Evolutionary conservation across 2,113 vertebrate species (phyloP).

Genomic region (Equus przewalskii): DNA sequence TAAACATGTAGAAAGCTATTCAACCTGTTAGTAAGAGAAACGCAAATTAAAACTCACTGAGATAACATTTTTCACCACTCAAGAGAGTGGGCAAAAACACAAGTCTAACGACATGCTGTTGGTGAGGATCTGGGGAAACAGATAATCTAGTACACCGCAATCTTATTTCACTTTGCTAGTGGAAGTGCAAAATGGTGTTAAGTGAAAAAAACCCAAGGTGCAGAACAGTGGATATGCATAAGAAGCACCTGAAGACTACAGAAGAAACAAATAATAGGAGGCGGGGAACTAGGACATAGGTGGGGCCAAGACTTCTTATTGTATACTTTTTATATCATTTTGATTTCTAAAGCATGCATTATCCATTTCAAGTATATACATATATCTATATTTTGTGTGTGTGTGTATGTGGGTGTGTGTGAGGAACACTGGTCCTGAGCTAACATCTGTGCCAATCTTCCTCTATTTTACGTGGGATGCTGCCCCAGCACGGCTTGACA

Average conservation of each 20-base stretch:
- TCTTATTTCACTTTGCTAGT: not conserved
- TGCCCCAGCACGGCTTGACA: too few relatives aligned
- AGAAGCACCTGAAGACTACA: not conserved
- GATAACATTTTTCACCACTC: not conserved
- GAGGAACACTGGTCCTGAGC: too few relatives aligned
- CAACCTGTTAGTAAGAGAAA: not conserved
- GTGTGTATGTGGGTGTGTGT: too few relatives aligned
- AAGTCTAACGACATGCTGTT: not conserved
- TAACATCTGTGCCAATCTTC: too few relatives aligned
- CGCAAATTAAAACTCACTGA: not conserved
- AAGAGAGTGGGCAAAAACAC: not conserved
- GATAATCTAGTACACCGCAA: not conserved
- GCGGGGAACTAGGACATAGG: not conserved
- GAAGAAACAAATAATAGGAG: not conserved
- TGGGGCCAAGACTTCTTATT: not conserved
- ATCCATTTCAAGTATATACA: not conserved
- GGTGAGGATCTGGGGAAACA: not conserved
- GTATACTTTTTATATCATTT: not conserved
- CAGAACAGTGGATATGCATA: not conserved
- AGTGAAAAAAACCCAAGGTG: not conserved
- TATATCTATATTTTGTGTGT: too few relatives aligned
- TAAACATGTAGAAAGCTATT: not conserved
- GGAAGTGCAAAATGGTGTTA: not conserved
- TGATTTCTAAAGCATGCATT: conserved; percentile 18
- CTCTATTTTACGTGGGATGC: too few relatives aligned